Evolutionary conservation across 2,888 invertebrate genomes (phyloP).

Genomic region (Nomada goodeniana): DNA sequence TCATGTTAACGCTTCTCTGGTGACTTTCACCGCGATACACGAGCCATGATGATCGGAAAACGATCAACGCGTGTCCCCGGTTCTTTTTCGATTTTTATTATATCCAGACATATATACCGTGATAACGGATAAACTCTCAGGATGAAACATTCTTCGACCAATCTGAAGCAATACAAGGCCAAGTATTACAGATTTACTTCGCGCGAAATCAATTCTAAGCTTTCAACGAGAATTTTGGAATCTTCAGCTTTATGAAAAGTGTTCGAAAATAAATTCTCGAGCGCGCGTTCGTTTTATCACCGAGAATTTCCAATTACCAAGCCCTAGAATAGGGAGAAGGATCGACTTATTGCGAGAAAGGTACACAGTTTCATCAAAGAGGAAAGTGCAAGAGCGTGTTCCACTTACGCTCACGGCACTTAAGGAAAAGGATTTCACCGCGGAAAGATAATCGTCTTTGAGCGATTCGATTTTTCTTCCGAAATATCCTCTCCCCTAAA

Average conservation of each 20-base stretch:
- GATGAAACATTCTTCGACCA: neutral
- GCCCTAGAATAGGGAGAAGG: neutral
- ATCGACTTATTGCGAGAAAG: constrained; percentile 6
- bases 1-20: constrained; percentile 11
- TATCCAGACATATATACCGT: neutral
- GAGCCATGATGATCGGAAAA: neutral
- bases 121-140: neutral
- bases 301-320: neutral
- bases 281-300: neutral
- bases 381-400: constrained; percentile 20
- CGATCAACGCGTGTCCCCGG: neutral
- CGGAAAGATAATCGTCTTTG: constrained; percentile 25
- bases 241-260: neutral
- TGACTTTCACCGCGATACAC: neutral
- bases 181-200: no score
- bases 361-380: constrained; percentile 20
- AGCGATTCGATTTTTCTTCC: constrained; percentile 16
- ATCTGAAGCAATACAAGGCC: neutral
- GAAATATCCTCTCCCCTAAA: neutral
- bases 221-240: neutral
- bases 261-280: neutral
- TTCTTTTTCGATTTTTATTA: neutral
- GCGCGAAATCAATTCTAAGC: no score
- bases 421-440: constrained; percentile 21
- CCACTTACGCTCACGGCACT: neutral